Percentiles rank a stretch among this genome's conserved stretches.
Evolutionary conservation across 2,797 vertebrate species (phyloP).

Genomic region (Amniataba percoides): DNA sequence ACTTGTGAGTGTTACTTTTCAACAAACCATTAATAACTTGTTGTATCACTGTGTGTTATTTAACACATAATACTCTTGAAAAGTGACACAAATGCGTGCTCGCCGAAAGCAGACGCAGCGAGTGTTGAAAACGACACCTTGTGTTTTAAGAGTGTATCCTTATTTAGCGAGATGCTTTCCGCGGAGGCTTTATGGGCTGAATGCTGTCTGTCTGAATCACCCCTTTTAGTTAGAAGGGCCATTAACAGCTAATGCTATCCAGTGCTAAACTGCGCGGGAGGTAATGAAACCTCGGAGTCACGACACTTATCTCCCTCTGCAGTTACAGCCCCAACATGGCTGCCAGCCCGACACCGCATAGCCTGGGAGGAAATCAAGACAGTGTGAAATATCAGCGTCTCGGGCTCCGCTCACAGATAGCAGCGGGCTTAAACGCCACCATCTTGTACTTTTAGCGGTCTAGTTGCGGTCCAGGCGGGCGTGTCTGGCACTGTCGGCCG

Average conservation of each 20-base stretch:
- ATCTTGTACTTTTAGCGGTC: constrained; percentile 45
- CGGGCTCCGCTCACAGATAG: constrained; percentile 51
- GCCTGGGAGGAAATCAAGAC: constrained; percentile 68
- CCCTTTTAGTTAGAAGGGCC: constrained; percentile 75
- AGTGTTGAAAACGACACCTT: constrained; percentile 54
- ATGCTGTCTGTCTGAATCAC: constrained; percentile 73
- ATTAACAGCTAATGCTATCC: constrained; percentile 81
- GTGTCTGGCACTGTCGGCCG: constrained; percentile 42
- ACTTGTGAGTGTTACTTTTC: constrained; percentile 14
- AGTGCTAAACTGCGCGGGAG: constrained; percentile 69
- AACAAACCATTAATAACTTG: constrained; percentile 39
- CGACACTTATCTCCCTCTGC: constrained; percentile 67
- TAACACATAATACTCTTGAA: constrained; percentile 30
- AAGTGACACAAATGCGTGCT: constrained; percentile 34
- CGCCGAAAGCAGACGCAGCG: constrained; percentile 26
- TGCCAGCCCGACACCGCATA: constrained; percentile 47
- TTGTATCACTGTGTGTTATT: constrained; percentile 15
- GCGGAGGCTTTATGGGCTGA: constrained; percentile 57
- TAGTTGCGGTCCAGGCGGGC: constrained; percentile 39
- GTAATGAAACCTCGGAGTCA: constrained; percentile 74
- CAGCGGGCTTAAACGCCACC: constrained; percentile 46
- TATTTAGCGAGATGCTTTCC: constrained; percentile 71
- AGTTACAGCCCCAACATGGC: constrained; percentile 70
- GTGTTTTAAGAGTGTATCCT: constrained; percentile 64
- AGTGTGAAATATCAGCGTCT: constrained; percentile 75